phyloP scores from a whole-genome alignment of 2,113 vertebrate species.

The Hemiprocne comata region DNA sequence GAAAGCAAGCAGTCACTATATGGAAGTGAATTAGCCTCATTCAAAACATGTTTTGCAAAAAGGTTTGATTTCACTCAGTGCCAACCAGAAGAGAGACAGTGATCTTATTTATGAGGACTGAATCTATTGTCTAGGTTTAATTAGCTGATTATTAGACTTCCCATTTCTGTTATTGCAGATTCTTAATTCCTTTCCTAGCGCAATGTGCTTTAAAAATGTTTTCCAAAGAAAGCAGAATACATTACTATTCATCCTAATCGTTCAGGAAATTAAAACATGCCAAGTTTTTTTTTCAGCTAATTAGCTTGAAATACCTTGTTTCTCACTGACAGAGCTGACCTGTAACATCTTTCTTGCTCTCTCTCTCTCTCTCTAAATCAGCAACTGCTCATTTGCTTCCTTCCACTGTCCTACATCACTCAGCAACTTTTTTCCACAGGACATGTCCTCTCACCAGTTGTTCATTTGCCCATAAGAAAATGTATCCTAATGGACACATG shows the following conservation, averaged over 20 bases:
- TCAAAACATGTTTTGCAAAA: conserved; percentile 39
- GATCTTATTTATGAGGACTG: background rate
- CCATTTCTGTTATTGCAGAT: conserved; percentile 35
- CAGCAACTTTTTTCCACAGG: conserved; percentile 23
- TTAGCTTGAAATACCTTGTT: conserved; percentile 27
- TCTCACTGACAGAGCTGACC: background rate
- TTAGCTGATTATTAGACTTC: conserved; percentile 33
- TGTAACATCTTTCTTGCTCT: background rate
- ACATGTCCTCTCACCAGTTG: background rate
- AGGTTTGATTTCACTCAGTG: background rate
- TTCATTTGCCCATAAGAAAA: conserved; percentile 1
- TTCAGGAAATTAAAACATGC: conserved; percentile 34
- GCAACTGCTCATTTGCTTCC: background rate
- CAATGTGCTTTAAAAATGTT: background rate
- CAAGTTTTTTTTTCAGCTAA: background rate
- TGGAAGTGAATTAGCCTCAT: background rate
- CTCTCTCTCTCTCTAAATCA: background rate
- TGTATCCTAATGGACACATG: background rate
- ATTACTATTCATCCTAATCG: background rate
- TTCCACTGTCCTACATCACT: background rate
- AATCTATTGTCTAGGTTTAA: conserved; percentile 18
- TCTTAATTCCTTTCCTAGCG: conserved; percentile 1
- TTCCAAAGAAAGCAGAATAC: conserved; percentile 33
- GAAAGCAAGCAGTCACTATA: background rate
- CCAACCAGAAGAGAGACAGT: background rate